Base-by-base conservation (phyloP, 2,797 vertebrate genomes). In the Cercopithecus neglectus region DNA sequence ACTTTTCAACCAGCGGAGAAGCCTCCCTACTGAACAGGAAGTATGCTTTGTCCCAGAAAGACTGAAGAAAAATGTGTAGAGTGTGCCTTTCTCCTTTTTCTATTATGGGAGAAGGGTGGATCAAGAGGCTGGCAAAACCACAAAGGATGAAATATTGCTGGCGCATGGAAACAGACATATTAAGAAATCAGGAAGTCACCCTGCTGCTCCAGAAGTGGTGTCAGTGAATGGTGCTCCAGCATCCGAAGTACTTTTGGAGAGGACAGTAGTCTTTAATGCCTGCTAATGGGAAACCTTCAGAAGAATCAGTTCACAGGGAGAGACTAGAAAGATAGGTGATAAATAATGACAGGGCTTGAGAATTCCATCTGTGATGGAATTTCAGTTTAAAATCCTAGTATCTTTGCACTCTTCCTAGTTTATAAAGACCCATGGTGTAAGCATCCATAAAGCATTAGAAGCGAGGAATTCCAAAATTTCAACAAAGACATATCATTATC, bases 91-190 rank as follows among this genome's bases (percentile, higher is more conserved):
- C 33, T 75, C 61, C 53, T 92, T 94, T 97, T 96, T 86, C 64
- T 19, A 59, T 64, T 53, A n/a, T 41, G 83, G n/a, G 46, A 59
- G 61, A 95, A 96, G 85, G 55, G 9, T 91, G 70, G 87, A 94
- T 82, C 2, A 3, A 96, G 87, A 85, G 67, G 53, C 28, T 57
- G 95, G 70, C 74, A 83, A 92, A 95, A 97, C 92, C 96, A 64
- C 87, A 96, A 93, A 94, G 50, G 88, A 70, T 84, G 67, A 95
- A 97, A 96, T 96, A 90, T 70, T 96, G 95, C 96, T 96, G 83
- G 70, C 5, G 64, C 84, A 53, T 92, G 92, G 89, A 96, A 97
- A 97, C 8, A 79, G 70, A 53, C 36, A 83, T 44, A 53, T 82
- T 80, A 93, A 84, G 72, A 94, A 95, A 97, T 76, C 48, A 85